Percentiles rank a stretch among this genome's conserved stretches.
Evolutionary conservation across 2,888 invertebrate species (phyloP).

Genomic region (Belgica antarctica): DNA sequence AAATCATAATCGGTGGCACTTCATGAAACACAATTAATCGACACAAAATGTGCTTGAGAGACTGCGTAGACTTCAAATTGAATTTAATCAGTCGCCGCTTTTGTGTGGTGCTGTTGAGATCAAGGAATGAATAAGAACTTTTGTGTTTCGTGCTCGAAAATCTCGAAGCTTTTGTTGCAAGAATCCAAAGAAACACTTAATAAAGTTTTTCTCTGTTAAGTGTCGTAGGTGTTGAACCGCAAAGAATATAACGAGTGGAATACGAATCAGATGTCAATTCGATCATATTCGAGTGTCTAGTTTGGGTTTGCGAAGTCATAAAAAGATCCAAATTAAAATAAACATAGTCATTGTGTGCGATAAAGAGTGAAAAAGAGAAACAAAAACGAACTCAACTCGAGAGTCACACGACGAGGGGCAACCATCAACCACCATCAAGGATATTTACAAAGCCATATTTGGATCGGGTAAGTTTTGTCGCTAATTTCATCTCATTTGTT

Average conservation of each 20-base stretch:
- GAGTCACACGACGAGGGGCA: background rate
- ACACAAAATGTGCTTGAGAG: background rate
- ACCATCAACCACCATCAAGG: constrained; percentile 16
- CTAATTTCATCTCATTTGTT: background rate
- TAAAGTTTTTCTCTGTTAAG: constrained; percentile 7
- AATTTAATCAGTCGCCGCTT: constrained; percentile 9
- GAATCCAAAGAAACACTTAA: background rate
- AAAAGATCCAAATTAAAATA: constrained; percentile 16
- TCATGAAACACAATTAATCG: background rate
- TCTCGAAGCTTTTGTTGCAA: too few species aligned
- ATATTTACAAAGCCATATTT: constrained; percentile 21
- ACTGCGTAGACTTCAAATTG: background rate
- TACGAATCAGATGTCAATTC: constrained; percentile 25
- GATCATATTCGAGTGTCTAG: constrained; percentile 23
- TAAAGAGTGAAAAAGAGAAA: background rate
- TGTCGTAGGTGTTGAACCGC: constrained; percentile 8
- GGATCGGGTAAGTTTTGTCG: constrained; percentile 3
- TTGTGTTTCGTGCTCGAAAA: constrained; percentile 18
- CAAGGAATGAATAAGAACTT: constrained; percentile 2
- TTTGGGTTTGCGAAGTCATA: constrained; percentile 19
- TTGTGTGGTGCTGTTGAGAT: background rate
- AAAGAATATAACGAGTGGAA: background rate
- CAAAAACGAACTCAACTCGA: background rate
- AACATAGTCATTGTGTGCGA: constrained; percentile 22
- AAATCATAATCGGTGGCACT: constrained; percentile 20